Conservation (phyloP, 2,113 vertebrate species). For the Odontesthes bonariensis region DNA sequence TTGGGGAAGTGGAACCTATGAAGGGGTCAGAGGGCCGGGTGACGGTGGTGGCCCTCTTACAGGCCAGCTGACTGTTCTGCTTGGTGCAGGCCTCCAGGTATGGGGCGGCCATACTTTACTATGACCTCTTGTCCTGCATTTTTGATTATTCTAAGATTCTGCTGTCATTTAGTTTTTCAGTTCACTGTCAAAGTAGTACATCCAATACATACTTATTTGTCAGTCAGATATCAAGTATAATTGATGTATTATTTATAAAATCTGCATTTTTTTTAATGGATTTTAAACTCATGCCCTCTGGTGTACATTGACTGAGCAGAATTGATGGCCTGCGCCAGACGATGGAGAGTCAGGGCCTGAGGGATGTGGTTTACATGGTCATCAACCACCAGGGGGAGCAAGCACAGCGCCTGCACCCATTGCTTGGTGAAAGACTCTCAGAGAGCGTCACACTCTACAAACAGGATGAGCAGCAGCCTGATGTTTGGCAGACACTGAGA, state of each 20-base stretch:
- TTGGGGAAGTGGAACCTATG: conserved; percentile 88
- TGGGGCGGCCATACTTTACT: not conserved
- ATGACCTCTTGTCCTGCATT: not conserved
- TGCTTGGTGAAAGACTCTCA: conserved; percentile 83
- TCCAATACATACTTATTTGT: not conserved
- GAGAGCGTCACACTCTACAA: conserved; percentile 88
- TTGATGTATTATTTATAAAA: too few species aligned
- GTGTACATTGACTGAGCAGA: conserved; percentile 72
- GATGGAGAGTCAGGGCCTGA: conserved; percentile 86
- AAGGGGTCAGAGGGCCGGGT: conserved; percentile 83
- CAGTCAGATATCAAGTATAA: too few species aligned
- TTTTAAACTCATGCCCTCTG: not conserved
- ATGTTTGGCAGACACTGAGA: conserved; percentile 89
- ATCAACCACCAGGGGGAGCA: conserved; percentile 88
- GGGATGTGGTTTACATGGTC: conserved; percentile 87
- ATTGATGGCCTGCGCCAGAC: conserved; percentile 89
- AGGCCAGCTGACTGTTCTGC: conserved; percentile 95
- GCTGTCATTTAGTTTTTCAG: too few species aligned
- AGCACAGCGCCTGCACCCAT: conserved; percentile 80
- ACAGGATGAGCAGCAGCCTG: conserved; percentile 84
- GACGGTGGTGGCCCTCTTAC: conserved; percentile 91
- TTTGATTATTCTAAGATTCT: not conserved
- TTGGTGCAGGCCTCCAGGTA: conserved; percentile 93
- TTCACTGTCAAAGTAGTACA: not conserved
- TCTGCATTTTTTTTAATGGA: not conserved